Evolutionary conservation across 2,888 invertebrate genomes (phyloP).

Genomic region (Macrophya alboannulata): DNA sequence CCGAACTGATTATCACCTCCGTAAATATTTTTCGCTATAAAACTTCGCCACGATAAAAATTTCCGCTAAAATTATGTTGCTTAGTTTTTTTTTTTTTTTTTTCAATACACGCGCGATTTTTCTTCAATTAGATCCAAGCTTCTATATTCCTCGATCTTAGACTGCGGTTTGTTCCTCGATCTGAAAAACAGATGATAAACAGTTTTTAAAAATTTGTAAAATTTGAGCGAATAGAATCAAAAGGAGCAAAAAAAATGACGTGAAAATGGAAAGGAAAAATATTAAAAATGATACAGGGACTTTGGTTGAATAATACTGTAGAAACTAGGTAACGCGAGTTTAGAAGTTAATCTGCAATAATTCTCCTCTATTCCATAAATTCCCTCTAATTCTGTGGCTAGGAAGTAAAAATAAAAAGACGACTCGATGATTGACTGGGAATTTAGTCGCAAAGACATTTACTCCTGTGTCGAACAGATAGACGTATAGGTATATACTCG

Average conservation of each 20-base stretch:
- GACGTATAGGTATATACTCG: not conserved
- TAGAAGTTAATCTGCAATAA: not conserved
- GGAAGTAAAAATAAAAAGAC: not conserved
- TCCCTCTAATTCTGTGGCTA: not conserved
- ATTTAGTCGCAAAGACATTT: slow-evolving; percentile 13
- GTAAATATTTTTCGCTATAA: not conserved
- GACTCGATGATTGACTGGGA: slow-evolving; percentile 8
- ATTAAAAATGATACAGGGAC: not conserved
- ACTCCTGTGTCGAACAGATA: slow-evolving; percentile 41
- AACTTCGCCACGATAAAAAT: no score
- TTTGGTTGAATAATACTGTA: no score
- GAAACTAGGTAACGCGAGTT: not conserved
- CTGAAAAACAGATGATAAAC: slow-evolving; percentile 11
- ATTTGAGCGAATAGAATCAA: no score
- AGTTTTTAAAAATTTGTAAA: not conserved
- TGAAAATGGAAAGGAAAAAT: not conserved
- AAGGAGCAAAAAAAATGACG: not conserved
- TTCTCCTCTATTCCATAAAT: not conserved
- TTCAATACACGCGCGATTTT: not conserved
- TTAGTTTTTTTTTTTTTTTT: not conserved
- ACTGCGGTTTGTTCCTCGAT: slow-evolving; percentile 7
- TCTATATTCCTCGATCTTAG: not conserved
- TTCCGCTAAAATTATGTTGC: not conserved
- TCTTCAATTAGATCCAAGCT: not conserved
- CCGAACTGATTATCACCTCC: not conserved